Evolutionary conservation across 2,888 invertebrate genomes (phyloP).

Genomic region (Acronicta psi): DNA sequence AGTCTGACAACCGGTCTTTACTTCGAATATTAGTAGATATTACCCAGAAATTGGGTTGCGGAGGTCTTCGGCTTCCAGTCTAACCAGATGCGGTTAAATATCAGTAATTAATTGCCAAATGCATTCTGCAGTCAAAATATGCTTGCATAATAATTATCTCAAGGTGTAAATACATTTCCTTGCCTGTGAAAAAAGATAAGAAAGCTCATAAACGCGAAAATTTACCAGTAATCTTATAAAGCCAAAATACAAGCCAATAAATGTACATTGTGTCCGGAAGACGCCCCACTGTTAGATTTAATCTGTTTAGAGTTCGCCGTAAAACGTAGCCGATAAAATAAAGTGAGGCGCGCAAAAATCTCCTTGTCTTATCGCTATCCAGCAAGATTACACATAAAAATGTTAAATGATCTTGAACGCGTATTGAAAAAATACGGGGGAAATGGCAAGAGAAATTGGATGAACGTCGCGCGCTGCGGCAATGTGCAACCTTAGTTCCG

Average conservation of each 20-base stretch:
- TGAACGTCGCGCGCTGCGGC: slow-evolving; percentile 35
- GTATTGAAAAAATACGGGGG: slow-evolving; percentile 86
- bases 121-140: too few relatives aligned
- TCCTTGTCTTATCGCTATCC: slow-evolving; percentile 84
- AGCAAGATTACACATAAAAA: slow-evolving; percentile 89
- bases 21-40: too few relatives aligned
- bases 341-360: slow-evolving; percentile 84
- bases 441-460: slow-evolving; percentile 80
- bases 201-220: slow-evolving; percentile 26
- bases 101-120: too few relatives aligned
- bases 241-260: slow-evolving; percentile 78
- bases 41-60: too few relatives aligned
- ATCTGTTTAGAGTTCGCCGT: slow-evolving; percentile 84
- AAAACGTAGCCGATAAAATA: slow-evolving; percentile 86
- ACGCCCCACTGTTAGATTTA: slow-evolving; percentile 83
- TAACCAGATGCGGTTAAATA: too few relatives aligned
- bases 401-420: slow-evolving; percentile 88
- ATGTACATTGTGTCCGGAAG: slow-evolving; percentile 67
- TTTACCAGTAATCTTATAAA: slow-evolving; percentile 64
- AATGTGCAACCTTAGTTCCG: slow-evolving; percentile 50
- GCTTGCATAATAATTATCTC: too few relatives aligned
- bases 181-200: slow-evolving; percentile 35
- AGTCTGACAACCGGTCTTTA: too few relatives aligned
- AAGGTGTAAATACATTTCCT: slow-evolving; percentile 14
- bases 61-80: too few relatives aligned